phyloP scores from a whole-genome alignment of 2,113 vertebrate genomes.

The Centropristis striata region DNA sequence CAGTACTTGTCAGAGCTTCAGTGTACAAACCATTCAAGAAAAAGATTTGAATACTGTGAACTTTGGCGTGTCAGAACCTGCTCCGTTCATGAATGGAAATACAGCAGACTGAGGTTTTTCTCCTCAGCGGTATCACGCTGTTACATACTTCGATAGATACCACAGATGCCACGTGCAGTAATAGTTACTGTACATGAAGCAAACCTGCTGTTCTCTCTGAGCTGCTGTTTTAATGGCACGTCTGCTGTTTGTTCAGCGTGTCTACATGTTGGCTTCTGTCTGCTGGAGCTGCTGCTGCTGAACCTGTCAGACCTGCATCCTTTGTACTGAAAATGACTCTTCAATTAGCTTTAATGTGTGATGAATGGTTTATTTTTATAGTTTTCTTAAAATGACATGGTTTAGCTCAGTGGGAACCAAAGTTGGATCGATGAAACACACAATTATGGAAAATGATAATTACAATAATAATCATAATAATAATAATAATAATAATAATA shows the following conservation, averaged over 20 bases:
- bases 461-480: too few species aligned
- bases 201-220: conserved; percentile 26
- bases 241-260: conserved; percentile 26
- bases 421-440: too few species aligned
- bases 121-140: background rate
- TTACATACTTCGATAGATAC: conserved; percentile 17
- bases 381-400: too few species aligned
- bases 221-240: conserved; percentile 40
- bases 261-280: background rate
- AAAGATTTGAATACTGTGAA: background rate
- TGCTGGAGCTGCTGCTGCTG: conserved; percentile 3
- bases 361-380: background rate
- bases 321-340: background rate
- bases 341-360: background rate
- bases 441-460: too few species aligned
- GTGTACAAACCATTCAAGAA: background rate
- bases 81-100: background rate
- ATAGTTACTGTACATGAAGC: conserved; percentile 36
- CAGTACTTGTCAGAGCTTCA: too few species aligned
- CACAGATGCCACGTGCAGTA: conserved; percentile 21
- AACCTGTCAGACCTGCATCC: background rate
- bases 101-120: background rate
- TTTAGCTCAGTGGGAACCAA: too few species aligned
- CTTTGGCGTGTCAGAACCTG: conserved; percentile 41
- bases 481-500: too few species aligned